Evolutionary conservation across 2,888 invertebrate genomes (phyloP), one percentile per base, ranked within the genome.

Genomic region (Napeogenes sylphis): DNA sequence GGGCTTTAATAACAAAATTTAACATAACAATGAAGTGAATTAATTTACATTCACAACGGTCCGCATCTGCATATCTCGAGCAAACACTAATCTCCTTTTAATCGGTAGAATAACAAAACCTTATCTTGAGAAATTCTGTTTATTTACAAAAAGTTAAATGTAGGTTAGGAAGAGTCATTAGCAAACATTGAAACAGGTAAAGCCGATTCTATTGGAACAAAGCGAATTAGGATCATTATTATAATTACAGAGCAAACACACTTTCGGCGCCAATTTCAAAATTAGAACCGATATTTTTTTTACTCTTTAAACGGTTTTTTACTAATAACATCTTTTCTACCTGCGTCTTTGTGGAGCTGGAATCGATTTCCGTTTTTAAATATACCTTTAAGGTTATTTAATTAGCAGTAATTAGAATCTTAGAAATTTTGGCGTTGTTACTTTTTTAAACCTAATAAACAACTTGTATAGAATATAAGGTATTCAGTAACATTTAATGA

Each of bases 181-280:
- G 80, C 85, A 80, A 85, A 81, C 75, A 72, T 73, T 66, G 73
- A 71, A 74, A 72, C 87, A 87, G 88, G 87, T 87, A 87, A 78
- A 76, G 75, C 75, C 70, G 71, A 76, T 72, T 75, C 76, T 83
- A 85, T 86, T 83, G 81, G 79, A 81, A 68, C 67, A 73, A 76
- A 80, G 72, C 71, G 79, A 87, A 85, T 85, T 83, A 81, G 81
- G 79, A 74, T 79, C 77, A 90, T 89, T 88, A 87, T 80, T 75
- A 83, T 90, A 90, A 90, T 90, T 89, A 90, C 85, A 86, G 80
- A 81, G 82, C 72, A 82, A 87, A 83, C 80, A 84, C 71, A 73
- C 71, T 73, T 73, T 76, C 59, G 67, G 65, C 75, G 68, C 74
- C 78, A 75, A 81, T 78, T 82, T 81, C 56, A 63, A 71, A 75